Evolutionary conservation across 2,888 invertebrate genomes (phyloP), one percentile per base, ranked within the genome.

Genomic region (Hylaea fasciaria): DNA sequence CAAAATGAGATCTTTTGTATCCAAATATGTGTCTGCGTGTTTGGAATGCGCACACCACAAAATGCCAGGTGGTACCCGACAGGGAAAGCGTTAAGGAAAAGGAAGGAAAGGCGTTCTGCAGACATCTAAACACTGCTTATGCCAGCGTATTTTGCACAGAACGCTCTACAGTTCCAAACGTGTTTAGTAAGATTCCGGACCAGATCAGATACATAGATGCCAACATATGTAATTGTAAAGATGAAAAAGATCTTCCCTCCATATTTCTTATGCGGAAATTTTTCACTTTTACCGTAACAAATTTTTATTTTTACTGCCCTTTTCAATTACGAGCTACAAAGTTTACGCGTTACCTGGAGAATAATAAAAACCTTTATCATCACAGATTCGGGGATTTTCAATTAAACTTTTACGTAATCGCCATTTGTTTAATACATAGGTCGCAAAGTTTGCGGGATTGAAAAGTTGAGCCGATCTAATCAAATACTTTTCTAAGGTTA

Each of bases 331-430:
- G 70, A 72, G 57, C 70, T 64, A 70, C 71, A 65, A 77, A 80
- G 68, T 82, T 83, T 77, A 75, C 74, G 75, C 67, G 78, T 75
- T 76, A 80, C 78, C 79, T 76, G 74, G 76, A 70, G 80, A 76
- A 74, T 79, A 80, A 80, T 80, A 77, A 81, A 83, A 82, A 80
- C 76, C 79, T 77, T 80, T 82, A 80, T 76, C 76, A 80, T 76
- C 79, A 76, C 79, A 77, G 77, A 82, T 80, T 77, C 76, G 69
- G 71, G 75, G 75, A 75, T 81, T 83, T 83, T 81, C 82, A 82
- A 82, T 83, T 81, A 82, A 83, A 83, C 82, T 83, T 83, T 81
- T 74, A 64, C 72, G 76, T 80, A 81, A 83, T 83, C 79, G 76
- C 74, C 75, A 77, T 80, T 81, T 80, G 80, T 75, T 77, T 78